Percentiles rank a stretch among this genome's conserved stretches.
Conservation (phyloP, 2,888 invertebrate species). For the Allacma fusca region DNA sequence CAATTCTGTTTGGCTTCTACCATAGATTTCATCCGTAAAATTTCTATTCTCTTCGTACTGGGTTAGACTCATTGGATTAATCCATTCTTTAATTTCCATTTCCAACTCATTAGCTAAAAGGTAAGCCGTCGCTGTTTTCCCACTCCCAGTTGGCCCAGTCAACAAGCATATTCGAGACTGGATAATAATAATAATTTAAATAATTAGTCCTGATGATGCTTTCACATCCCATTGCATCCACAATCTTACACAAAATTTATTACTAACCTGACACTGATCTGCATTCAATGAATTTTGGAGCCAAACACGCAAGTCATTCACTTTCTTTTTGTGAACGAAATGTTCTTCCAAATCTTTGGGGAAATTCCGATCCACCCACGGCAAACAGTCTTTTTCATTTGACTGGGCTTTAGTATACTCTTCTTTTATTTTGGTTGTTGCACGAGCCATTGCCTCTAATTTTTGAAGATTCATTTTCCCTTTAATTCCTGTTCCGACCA, state of each 20-base stretch:
- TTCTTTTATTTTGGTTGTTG: background rate
- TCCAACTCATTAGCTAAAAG: slow-evolving; percentile 73
- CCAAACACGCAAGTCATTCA: slow-evolving; percentile 78
- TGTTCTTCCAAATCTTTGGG: slow-evolving; percentile 72
- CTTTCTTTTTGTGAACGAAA: slow-evolving; percentile 78
- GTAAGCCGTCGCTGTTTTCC: slow-evolving; percentile 79
- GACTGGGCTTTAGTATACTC: background rate
- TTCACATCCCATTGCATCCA: background rate
- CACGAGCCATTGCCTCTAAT: slow-evolving; percentile 34
- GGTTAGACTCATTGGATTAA: slow-evolving; percentile 71
- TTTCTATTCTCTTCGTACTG: slow-evolving; percentile 26
- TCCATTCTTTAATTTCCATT: slow-evolving; percentile 78
- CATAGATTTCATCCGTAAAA: slow-evolving; percentile 49
- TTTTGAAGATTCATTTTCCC: slow-evolving; percentile 28
- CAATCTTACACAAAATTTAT: too few relatives aligned
- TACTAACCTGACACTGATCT: too few relatives aligned
- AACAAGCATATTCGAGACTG: slow-evolving; percentile 71
- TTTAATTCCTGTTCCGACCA: background rate
- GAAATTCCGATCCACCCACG: slow-evolving; percentile 65
- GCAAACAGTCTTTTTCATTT: slow-evolving; percentile 11
- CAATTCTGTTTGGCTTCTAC: slow-evolving; percentile 70
- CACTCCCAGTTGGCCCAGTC: slow-evolving; percentile 84
- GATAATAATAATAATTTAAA: background rate
- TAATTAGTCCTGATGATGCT: background rate
- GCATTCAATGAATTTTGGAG: slow-evolving; percentile 64